Conservation (phyloP, 1,140 invertebrate genomes). For the Calliphora vicina region DNA sequence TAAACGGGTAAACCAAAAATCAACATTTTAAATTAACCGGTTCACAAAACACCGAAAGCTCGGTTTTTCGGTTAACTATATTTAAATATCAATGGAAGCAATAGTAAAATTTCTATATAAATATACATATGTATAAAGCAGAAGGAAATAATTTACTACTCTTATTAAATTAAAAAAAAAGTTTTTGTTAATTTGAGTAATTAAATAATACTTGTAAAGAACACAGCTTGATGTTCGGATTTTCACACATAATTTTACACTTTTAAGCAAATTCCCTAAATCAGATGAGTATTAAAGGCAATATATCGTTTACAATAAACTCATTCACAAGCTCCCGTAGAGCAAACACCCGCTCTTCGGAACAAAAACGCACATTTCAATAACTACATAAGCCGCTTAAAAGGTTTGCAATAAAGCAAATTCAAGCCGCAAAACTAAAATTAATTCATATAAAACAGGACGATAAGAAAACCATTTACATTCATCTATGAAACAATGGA, state of each 20-base stretch:
- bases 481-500: not conserved
- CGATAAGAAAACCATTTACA: not conserved
- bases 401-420: constrained; percentile 17
- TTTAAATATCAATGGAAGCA: no score
- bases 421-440: not conserved
- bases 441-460: not conserved
- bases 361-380: not conserved
- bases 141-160: no score
- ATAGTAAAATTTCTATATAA: no score
- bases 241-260: constrained; percentile 33
- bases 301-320: not conserved
- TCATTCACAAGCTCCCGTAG: not conserved
- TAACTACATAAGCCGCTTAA: constrained; percentile 31
- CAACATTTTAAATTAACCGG: no score
- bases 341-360: constrained; percentile 18
- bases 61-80: no score
- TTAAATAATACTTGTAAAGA: not conserved
- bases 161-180: not conserved
- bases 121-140: no score
- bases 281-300: not conserved
- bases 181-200: not conserved
- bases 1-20: no score
- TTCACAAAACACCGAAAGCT: no score
- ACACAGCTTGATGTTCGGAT: constrained; percentile 1
- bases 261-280: constrained; percentile 12